Conservation (phyloP, 2,113 vertebrate species). For the Eretmochelys imbricata region DNA sequence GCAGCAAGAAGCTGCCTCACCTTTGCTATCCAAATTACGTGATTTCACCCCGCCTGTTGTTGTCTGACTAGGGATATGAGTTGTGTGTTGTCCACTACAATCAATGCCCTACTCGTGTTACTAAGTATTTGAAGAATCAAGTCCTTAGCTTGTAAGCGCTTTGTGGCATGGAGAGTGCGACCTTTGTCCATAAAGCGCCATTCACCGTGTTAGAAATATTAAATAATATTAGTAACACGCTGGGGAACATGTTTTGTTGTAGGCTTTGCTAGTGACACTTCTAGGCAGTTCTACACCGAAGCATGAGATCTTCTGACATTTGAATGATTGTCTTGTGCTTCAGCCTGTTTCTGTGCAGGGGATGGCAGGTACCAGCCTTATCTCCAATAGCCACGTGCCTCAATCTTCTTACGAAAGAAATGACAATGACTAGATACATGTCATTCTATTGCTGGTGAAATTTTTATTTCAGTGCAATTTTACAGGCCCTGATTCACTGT, state of each 20-base stretch:
- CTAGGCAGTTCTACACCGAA: neutral
- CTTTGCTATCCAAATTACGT: neutral
- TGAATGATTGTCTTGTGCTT: neutral
- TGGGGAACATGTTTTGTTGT: neutral
- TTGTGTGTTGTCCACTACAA: neutral
- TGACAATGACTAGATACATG: slow-evolving; percentile 32
- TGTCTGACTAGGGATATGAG: neutral
- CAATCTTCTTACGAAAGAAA: neutral
- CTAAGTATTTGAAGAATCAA: neutral
- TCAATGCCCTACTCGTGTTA: neutral
- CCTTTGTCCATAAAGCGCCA: neutral
- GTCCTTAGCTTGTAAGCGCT: neutral
- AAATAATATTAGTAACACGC: neutral
- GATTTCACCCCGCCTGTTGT: neutral
- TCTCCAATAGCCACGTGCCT: neutral
- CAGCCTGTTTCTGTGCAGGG: neutral
- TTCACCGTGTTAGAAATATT: rapidly evolving
- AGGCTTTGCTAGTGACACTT: neutral
- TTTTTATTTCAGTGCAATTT: slow-evolving; percentile 73
- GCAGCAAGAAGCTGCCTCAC: neutral
- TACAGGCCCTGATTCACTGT: slow-evolving; percentile 73
- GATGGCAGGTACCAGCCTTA: slow-evolving; percentile 13
- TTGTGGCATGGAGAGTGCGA: rapidly evolving
- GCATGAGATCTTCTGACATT: neutral
- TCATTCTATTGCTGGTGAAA: slow-evolving; percentile 50